A percentile compares a stretch with the other conserved stretches of the same genome.
These are phyloP conservation scores for Gephyroberyx darwinii DNA, from an alignment of 2,797 vertebrate species.

Conservation along the genomic window DNA sequence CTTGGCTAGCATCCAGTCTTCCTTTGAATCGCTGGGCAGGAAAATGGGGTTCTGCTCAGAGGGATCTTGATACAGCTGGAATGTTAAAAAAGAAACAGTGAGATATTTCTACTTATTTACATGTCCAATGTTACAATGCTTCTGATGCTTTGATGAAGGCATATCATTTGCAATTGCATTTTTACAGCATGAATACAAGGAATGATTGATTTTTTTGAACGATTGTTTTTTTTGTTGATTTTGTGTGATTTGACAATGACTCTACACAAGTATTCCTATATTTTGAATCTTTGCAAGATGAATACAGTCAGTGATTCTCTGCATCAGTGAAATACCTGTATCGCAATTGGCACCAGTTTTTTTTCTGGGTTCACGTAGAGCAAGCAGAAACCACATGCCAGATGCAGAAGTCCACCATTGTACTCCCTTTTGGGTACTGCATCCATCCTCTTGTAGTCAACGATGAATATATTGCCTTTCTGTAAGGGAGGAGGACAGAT, in stretches of 20 bases:
- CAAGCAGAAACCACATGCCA: conserved; percentile 61
- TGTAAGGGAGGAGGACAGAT: not conserved
- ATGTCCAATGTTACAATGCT: too few relatives aligned
- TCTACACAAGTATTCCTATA: too few relatives aligned
- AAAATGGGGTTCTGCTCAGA: conserved; percentile 80
- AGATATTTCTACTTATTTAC: too few relatives aligned
- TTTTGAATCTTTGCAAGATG: too few relatives aligned
- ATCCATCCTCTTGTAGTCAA: conserved; percentile 58
- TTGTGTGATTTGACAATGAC: too few relatives aligned
- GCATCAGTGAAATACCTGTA: conserved; percentile 56
- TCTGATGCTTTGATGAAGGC: too few relatives aligned
- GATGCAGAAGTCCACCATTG: conserved; percentile 33
- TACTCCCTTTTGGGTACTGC: conserved; percentile 34
- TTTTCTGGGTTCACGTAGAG: conserved; percentile 61
- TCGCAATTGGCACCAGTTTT: conserved; percentile 69
- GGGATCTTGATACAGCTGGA: conserved; percentile 78
- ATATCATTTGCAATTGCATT: too few relatives aligned
- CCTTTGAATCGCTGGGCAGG: conserved; percentile 78
- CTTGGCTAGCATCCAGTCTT: conserved; percentile 84
- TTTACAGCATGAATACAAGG: too few relatives aligned
- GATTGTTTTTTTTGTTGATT: too few relatives aligned
- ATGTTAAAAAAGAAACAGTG: not conserved
- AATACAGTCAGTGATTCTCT: not conserved
- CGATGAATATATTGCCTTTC: conserved; percentile 69
- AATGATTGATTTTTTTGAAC: too few relatives aligned